Evolutionary conservation across 2,888 invertebrate species (phyloP).

Genomic region (Amphiduros pacificus): DNA sequence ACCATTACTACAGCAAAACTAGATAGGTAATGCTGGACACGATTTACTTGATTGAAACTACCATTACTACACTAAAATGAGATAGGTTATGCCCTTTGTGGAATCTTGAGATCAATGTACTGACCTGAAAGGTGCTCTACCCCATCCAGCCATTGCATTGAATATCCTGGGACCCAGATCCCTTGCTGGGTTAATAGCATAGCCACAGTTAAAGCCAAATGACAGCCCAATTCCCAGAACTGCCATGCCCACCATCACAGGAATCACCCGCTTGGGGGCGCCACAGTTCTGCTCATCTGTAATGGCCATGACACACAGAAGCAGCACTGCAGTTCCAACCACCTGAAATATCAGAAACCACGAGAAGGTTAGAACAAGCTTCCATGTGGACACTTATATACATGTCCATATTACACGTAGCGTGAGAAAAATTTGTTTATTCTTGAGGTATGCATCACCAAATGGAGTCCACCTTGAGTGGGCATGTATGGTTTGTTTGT

Average conservation of each 20-base stretch:
- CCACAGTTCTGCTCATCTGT: slow-evolving; percentile 61
- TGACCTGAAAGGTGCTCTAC: slow-evolving; percentile 59
- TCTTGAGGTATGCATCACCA: too few relatives aligned
- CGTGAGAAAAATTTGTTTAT: too few relatives aligned
- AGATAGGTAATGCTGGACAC: too few relatives aligned
- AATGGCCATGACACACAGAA: slow-evolving; percentile 61
- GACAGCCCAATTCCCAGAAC: slow-evolving; percentile 62
- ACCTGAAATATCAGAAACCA: slow-evolving; percentile 47
- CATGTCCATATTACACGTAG: too few relatives aligned
- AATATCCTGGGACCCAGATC: slow-evolving; percentile 66
- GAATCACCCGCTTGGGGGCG: slow-evolving; percentile 56
- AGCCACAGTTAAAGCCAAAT: slow-evolving; percentile 65
- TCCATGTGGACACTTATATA: neutral
- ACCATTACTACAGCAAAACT: too few relatives aligned
- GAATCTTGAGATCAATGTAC: neutral
- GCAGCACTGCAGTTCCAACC: slow-evolving; percentile 60
- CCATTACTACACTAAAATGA: too few relatives aligned
- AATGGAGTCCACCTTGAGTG: too few relatives aligned
- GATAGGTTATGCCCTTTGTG: too few relatives aligned
- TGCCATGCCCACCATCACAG: slow-evolving; percentile 59
- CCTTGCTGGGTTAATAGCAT: slow-evolving; percentile 66
- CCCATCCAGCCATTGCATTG: slow-evolving; percentile 62
- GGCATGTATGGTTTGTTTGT: too few relatives aligned
- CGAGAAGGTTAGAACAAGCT: neutral
- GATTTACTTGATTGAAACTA: too few relatives aligned